These are phyloP conservation scores for Channa striata DNA, from an alignment of 2,797 vertebrate species.

Conservation along the genomic window DNA sequence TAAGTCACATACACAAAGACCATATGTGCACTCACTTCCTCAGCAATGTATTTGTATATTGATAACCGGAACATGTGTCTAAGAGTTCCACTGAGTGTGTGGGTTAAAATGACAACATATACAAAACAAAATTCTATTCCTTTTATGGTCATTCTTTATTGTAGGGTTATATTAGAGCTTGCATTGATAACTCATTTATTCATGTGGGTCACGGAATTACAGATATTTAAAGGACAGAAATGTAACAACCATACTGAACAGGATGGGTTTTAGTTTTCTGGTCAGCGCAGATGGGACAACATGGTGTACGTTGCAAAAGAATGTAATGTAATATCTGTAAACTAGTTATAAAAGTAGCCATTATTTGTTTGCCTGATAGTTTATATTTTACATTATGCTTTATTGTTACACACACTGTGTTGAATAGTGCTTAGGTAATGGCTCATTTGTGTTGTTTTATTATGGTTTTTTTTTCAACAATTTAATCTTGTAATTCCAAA, in stretches of 20 bases:
- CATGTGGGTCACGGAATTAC: conserved; percentile 3
- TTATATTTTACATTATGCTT: too few species aligned
- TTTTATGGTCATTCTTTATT: neutral
- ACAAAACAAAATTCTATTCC: neutral
- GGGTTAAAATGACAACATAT: neutral
- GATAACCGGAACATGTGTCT: neutral
- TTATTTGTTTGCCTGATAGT: neutral
- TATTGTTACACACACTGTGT: neutral
- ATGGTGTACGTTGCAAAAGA: neutral
- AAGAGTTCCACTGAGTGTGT: conserved; percentile 6
- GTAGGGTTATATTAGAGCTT: neutral
- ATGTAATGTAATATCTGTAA: neutral
- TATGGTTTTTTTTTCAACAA: neutral
- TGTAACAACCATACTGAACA: neutral
- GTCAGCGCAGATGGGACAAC: too few species aligned
- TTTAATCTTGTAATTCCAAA: neutral
- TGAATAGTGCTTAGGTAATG: neutral
- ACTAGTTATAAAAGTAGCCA: neutral
- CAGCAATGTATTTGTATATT: neutral
- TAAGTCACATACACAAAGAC: conserved; percentile 75
- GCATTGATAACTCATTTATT: conserved; percentile 1
- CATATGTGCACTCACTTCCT: neutral
- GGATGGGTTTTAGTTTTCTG: neutral
- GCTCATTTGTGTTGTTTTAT: neutral
- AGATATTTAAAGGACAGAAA: neutral